Base-by-base conservation (phyloP, 2,113 vertebrate genomes). In the Polyodon spathula region DNA sequence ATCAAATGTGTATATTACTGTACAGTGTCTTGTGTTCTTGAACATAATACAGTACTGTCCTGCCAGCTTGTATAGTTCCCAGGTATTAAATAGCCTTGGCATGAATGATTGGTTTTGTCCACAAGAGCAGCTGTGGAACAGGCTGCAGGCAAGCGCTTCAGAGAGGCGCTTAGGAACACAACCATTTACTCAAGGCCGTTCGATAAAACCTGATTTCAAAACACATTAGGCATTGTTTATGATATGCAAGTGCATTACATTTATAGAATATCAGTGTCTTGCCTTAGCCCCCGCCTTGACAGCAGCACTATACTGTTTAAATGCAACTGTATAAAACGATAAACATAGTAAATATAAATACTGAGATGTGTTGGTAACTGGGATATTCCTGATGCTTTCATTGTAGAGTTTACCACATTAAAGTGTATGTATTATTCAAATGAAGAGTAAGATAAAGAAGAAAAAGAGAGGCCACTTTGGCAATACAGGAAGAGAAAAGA, bases 91-190 rank as follows among this genome's bases (percentile, higher is more conserved):
- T 50, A 50, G 46, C 4, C 10, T 50, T 50, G 8, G 4, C 11
- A 14, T 50, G 11, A 50, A 50, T 50, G 46, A 50, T 50, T 50
- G 46, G 46, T 14, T 50, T 50, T 50, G 46, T 50, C 46, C 46
- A 50, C 11, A 50, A 50, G n/a, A 50, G 46, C 4, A 50, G 46
- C 6, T 50, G 46, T 50, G 4, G 5, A 14, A 50, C 46, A 14
- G 46, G 46, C 46, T 50, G 10, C 11, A 50, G 6, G 10, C 3
- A 50, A n/a, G 46, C 5, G 11, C 46, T 50, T 50, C 1, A 50
- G 46, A 50, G 6, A 14, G 46, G 46, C 11, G 46, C 10, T 14
- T 50, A 50, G 46, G 46, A 14, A 50, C 11, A 50, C n/a, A 14
- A 14, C 1, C 46, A 50, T 50, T 50, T 50, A 50, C 11, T 50